Evolutionary conservation across 2,113 vertebrate species (phyloP).

Genomic region (Rhinoderma darwinii): DNA sequence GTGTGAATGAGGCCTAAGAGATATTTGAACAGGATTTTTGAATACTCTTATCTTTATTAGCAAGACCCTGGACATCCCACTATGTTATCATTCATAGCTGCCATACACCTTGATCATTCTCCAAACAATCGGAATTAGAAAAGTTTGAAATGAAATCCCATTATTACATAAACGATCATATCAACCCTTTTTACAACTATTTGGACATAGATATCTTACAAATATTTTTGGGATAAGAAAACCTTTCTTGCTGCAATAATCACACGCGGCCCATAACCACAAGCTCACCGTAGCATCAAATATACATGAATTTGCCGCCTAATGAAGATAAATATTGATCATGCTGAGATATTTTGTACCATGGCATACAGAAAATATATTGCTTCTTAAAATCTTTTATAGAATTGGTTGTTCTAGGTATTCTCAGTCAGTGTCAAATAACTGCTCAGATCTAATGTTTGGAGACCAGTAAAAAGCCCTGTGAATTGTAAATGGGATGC

Average conservation of each 20-base stretch:
- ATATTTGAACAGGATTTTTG: too few species aligned
- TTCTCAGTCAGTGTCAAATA: not conserved
- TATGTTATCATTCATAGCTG: too few species aligned
- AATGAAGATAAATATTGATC: not conserved
- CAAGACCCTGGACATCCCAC: too few species aligned
- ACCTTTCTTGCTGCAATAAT: not conserved
- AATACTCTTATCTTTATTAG: too few species aligned
- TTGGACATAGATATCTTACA: not conserved
- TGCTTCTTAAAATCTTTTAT: not conserved
- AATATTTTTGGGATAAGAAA: not conserved
- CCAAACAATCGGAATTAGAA: not conserved
- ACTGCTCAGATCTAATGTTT: conserved; percentile 14
- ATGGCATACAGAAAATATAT: not conserved
- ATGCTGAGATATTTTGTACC: not conserved
- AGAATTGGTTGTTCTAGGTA: not conserved
- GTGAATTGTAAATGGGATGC: conserved; percentile 37
- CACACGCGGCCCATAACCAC: not conserved
- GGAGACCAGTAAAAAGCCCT: conserved; percentile 17
- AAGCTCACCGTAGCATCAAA: not conserved
- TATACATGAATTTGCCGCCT: not conserved
- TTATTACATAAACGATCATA: not conserved
- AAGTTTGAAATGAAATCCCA: not conserved
- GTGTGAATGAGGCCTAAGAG: too few species aligned
- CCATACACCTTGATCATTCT: not conserved
- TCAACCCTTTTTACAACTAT: not conserved